Percentiles rank a stretch among this genome's conserved stretches.
Evolutionary conservation across 2,797 vertebrate genomes (phyloP).

Genomic region (Limosa lapponica): DNA sequence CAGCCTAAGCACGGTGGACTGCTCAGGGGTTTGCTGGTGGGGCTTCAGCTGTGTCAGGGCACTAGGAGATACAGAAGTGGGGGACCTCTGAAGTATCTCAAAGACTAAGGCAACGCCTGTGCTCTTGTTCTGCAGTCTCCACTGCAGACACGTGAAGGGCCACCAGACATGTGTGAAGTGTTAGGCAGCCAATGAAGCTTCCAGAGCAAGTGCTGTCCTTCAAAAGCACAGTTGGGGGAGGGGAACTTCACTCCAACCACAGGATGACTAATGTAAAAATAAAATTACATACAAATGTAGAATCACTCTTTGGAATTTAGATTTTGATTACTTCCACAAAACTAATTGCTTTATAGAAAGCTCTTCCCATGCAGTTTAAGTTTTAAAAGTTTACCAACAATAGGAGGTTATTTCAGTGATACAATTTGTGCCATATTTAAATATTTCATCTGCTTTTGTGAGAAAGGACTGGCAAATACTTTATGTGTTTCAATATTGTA

Average conservation of each 20-base stretch:
- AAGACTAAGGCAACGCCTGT: background rate
- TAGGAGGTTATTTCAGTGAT: background rate
- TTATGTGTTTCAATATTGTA: background rate
- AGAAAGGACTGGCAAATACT: background rate
- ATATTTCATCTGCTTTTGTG: background rate
- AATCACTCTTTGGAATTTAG: background rate
- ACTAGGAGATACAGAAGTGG: background rate
- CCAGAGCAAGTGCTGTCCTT: background rate
- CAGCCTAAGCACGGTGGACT: background rate
- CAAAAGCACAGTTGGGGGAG: background rate
- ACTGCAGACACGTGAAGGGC: fast-evolving
- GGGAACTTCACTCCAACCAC: background rate
- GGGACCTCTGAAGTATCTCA: background rate
- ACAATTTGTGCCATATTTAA: background rate
- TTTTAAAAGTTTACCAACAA: background rate
- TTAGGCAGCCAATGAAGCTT: background rate
- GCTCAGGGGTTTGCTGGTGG: background rate
- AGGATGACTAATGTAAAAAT: background rate
- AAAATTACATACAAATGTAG: background rate
- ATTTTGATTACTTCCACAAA: background rate
- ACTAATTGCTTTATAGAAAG: background rate
- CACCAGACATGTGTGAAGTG: background rate
- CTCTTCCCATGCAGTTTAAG: background rate
- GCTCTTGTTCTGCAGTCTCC: background rate
- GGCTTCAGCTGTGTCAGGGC: background rate